Evolutionary conservation across 1,140 invertebrate species (phyloP).

Genomic region (Lordiphosa mommai): DNA sequence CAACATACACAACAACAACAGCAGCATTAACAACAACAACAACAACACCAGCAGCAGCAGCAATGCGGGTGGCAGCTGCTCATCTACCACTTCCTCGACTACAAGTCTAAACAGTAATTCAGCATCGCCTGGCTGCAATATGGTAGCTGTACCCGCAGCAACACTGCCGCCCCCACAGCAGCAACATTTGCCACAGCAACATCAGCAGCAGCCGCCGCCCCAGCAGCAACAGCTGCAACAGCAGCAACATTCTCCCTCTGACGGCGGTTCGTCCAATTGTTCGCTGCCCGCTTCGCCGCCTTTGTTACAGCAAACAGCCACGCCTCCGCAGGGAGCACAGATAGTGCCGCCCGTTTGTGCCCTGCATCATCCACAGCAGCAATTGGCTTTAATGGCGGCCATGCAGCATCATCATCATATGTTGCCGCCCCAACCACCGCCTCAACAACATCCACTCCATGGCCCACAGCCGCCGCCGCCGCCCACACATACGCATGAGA

Average conservation of each 20-base stretch:
- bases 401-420: constrained; percentile 68
- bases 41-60: constrained; percentile 36
- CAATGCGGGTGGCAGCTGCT: constrained; percentile 54
- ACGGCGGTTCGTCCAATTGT: constrained; percentile 55
- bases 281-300: constrained; percentile 68
- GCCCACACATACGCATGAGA: constrained; percentile 53
- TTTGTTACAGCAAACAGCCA: constrained; percentile 64
- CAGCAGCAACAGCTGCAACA: constrained; percentile 32
- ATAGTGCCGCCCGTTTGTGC: constrained; percentile 72
- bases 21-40: constrained; percentile 10
- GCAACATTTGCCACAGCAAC: constrained; percentile 21
- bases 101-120: constrained; percentile 61
- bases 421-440: constrained; percentile 27
- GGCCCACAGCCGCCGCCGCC: constrained; percentile 29
- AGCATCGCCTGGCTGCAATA: constrained; percentile 46
- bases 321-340: constrained; percentile 67
- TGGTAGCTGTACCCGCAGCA: constrained; percentile 60
- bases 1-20: constrained; percentile 21
- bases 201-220: constrained; percentile 30
- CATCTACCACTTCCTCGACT: constrained; percentile 54
- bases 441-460: constrained; percentile 32
- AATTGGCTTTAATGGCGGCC: constrained; percentile 67
- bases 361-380: constrained; percentile 75
- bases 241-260: constrained; percentile 56
- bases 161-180: constrained; percentile 19